phyloP scores from a whole-genome alignment of 2,888 invertebrate species.

The Pyrgus malvae region DNA sequence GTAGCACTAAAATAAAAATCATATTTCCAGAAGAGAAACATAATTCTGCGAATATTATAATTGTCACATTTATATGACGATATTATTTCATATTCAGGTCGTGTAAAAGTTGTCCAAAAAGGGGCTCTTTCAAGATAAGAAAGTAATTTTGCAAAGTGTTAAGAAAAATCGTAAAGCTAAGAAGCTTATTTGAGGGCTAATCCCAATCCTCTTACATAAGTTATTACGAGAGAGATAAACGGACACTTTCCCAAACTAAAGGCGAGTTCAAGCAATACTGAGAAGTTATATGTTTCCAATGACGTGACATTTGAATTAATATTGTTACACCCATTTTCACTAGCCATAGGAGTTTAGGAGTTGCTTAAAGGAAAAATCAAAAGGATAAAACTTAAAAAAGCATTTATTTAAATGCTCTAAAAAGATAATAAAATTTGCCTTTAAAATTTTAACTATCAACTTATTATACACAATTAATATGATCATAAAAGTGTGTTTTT shows the following conservation, averaged over 20 bases:
- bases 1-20: background rate
- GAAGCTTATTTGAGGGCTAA: conserved; percentile 15
- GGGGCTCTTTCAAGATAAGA: conserved; percentile 10
- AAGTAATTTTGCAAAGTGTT: conserved; percentile 23
- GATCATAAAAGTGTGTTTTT: too few relatives aligned
- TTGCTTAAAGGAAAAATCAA: too few relatives aligned
- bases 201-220: conserved; percentile 21
- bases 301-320: too few relatives aligned
- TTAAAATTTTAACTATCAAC: too few relatives aligned
- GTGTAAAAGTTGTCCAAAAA: conserved; percentile 1
- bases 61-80: background rate
- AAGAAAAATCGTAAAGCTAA: conserved; percentile 24
- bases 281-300: background rate
- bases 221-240: conserved; percentile 20
- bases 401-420: too few relatives aligned
- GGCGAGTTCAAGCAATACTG: background rate
- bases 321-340: too few relatives aligned
- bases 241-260: conserved; percentile 6
- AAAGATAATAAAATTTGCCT: too few relatives aligned
- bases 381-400: too few relatives aligned
- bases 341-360: too few relatives aligned
- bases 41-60: background rate
- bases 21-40: too few relatives aligned
- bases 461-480: too few relatives aligned
- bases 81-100: background rate